A percentile compares a stretch with the other conserved stretches of the same genome.
These are phyloP conservation scores for Bicyclus anynana DNA, from an alignment of 1,140 invertebrate genomes.

Conservation along the genomic window DNA sequence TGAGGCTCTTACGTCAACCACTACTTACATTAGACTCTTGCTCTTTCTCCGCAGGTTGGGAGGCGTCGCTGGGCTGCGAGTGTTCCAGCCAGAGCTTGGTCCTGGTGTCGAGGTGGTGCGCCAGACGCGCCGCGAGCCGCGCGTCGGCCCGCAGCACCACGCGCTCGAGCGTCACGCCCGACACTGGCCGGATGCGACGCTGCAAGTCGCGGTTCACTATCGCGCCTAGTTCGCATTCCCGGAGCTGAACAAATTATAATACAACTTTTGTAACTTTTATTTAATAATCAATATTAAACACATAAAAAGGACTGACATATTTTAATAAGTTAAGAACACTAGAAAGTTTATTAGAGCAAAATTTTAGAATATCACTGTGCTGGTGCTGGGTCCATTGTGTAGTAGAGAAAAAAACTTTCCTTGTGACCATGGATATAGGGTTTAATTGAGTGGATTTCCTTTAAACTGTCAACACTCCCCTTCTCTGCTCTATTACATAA, in stretches of 20 bases:
- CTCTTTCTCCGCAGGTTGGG: slow-evolving; percentile 1
- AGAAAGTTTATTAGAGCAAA: no score
- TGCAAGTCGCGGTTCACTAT: slow-evolving; percentile 96
- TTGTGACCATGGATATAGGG: no score
- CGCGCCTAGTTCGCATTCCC: slow-evolving; percentile 96
- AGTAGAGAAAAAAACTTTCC: no score
- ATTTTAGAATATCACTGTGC: no score
- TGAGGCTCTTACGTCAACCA: no score
- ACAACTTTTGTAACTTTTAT: neutral
- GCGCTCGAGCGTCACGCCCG: slow-evolving; percentile 95
- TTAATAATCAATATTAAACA: no score
- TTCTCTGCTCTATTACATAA: no score
- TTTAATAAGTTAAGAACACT: no score
- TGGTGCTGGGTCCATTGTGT: no score
- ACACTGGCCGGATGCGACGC: slow-evolving; percentile 93
- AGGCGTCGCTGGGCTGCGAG: slow-evolving; percentile 6
- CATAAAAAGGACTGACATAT: no score
- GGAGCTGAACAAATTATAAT: slow-evolving; percentile 78
- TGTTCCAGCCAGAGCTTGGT: slow-evolving; percentile 86
- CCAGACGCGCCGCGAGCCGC: slow-evolving; percentile 95
- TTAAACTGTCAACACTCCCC: no score
- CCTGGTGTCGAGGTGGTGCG: slow-evolving; percentile 93
- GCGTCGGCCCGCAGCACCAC: slow-evolving; percentile 95
- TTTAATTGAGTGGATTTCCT: no score
- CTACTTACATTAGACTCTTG: slow-evolving; percentile 13